Evolutionary conservation across 2,113 vertebrate genomes (phyloP).

Genomic region (Saccopteryx bilineata): DNA sequence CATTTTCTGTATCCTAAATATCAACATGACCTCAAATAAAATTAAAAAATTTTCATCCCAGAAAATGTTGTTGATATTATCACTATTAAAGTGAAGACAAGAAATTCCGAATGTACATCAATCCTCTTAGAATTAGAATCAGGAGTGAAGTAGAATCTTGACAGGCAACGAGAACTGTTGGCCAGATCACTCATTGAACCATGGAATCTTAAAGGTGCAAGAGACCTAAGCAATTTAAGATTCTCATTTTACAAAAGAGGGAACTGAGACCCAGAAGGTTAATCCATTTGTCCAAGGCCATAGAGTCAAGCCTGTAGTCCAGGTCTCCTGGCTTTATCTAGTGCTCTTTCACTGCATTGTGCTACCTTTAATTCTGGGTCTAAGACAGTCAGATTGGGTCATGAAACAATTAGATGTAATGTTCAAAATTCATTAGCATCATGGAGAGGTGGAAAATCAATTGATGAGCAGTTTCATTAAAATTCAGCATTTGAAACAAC

Average conservation of each 20-base stretch:
- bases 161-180: neutral
- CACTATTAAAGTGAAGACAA: conserved; percentile 42
- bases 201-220: conserved; percentile 14
- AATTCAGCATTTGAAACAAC: conserved; percentile 27
- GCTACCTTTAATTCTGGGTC: neutral
- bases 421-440: neutral
- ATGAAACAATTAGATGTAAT: neutral
- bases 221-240: neutral
- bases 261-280: neutral
- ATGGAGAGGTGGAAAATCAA: neutral
- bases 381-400: neutral
- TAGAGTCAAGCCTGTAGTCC: neutral
- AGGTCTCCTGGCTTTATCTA: neutral
- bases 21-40: neutral
- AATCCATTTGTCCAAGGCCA: neutral
- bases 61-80: neutral
- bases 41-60: neutral
- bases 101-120: neutral
- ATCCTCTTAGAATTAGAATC: conserved; percentile 34
- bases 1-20: conserved; percentile 12
- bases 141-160: neutral
- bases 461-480: neutral
- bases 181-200: neutral
- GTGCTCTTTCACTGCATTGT: neutral
- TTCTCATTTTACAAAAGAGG: conserved; percentile 18